These are phyloP conservation scores for Saimiri boliviensis DNA, from an alignment of 2,113 vertebrate species.

Conservation along the genomic window DNA sequence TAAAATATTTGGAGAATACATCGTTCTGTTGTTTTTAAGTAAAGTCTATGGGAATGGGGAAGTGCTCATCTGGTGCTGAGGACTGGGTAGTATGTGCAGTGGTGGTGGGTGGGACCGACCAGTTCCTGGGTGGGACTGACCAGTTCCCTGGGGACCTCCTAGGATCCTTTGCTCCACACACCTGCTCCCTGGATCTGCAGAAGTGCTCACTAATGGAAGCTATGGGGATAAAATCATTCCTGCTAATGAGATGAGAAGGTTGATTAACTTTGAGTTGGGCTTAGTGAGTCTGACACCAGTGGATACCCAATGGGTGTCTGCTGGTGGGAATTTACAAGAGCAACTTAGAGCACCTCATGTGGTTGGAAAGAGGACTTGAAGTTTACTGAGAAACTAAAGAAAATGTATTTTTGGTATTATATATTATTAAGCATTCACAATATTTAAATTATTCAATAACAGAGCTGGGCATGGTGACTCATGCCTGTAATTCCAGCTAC, in stretches of 20 bases:
- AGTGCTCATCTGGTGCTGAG: too few species aligned
- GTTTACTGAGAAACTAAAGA: background rate
- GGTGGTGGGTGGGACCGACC: background rate
- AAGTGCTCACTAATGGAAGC: background rate
- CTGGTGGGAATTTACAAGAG: background rate
- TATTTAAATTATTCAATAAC: background rate
- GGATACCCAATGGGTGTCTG: background rate
- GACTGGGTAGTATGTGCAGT: background rate
- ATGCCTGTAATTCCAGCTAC: too few species aligned
- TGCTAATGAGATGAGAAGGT: slow-evolving; percentile 48
- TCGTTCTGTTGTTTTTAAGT: background rate
- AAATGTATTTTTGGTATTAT: background rate
- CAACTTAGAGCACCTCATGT: background rate
- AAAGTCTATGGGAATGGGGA: background rate
- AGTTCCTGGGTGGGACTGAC: background rate
- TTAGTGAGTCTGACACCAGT: background rate
- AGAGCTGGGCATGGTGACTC: too few species aligned
- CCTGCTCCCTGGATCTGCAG: slow-evolving; percentile 10
- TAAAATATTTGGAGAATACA: background rate
- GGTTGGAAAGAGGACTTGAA: background rate
- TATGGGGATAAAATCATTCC: slow-evolving; percentile 20
- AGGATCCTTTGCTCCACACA: background rate
- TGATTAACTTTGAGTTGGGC: background rate
- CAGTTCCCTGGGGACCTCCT: background rate
- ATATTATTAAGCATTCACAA: background rate